A percentile compares a stretch with the other conserved stretches of the same genome.
These are phyloP conservation scores for Probosciger aterrimus DNA, from an alignment of 2,113 vertebrate species.

Conservation along the genomic window DNA sequence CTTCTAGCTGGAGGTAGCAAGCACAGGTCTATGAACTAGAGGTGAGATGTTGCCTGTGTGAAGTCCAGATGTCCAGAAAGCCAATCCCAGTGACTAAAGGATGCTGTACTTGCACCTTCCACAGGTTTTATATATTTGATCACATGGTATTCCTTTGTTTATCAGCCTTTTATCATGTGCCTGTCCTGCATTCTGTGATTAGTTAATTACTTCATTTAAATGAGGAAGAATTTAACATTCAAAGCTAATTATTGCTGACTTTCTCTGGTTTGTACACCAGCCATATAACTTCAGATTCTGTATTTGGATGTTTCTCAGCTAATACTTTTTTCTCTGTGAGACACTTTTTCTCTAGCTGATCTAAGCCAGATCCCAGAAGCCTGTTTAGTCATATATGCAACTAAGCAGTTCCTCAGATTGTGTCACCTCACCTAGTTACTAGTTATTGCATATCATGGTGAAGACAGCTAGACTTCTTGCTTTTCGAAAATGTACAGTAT, in stretches of 20 bases:
- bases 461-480: background rate
- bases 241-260: background rate
- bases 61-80: background rate
- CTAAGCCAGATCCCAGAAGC: background rate
- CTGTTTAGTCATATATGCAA: constrained; percentile 9
- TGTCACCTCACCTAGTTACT: background rate
- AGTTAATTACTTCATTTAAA: background rate
- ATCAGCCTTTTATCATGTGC: background rate
- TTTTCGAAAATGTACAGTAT: background rate
- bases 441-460: background rate
- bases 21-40: background rate
- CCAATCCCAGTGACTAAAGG: background rate
- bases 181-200: background rate
- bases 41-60: background rate
- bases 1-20: background rate
- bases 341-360: background rate
- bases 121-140: background rate
- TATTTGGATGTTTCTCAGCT: background rate
- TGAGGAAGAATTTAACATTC: background rate
- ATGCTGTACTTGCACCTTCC: background rate
- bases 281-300: background rate
- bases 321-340: background rate
- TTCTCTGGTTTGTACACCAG: background rate
- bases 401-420: background rate
- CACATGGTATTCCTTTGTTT: background rate